Conservation (phyloP, 2,888 invertebrate genomes). For the Aromia moschata region DNA sequence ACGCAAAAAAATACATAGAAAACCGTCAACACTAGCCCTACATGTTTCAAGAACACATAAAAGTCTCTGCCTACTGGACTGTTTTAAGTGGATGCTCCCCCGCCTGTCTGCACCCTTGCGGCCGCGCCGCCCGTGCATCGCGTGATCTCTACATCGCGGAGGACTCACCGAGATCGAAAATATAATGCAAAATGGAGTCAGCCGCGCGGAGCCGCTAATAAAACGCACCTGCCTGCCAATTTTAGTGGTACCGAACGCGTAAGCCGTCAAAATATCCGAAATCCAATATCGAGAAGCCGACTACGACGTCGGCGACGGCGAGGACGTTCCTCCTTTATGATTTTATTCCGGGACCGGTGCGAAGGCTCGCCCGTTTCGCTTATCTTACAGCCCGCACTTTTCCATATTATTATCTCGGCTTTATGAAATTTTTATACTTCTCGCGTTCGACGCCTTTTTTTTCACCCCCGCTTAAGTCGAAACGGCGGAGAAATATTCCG, state of each 20-base stretch:
- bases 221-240: slow-evolving; percentile 53
- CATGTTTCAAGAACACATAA: too few relatives aligned
- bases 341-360: slow-evolving; percentile 34
- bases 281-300: slow-evolving; percentile 47
- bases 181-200: slow-evolving; percentile 41
- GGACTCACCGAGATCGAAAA: slow-evolving; percentile 25
- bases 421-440: slow-evolving; percentile 17
- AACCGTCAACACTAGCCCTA: too few relatives aligned
- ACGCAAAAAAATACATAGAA: too few relatives aligned
- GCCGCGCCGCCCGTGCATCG: not conserved
- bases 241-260: slow-evolving; percentile 52
- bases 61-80: too few relatives aligned
- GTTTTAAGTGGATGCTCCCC: too few relatives aligned
- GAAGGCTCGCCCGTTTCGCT: not conserved
- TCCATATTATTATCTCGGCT: slow-evolving; percentile 11
- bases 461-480: not conserved
- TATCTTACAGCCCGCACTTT: slow-evolving; percentile 7
- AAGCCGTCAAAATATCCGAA: slow-evolving; percentile 51
- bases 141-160: slow-evolving; percentile 24
- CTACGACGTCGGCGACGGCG: too few relatives aligned
- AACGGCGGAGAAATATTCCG: too few relatives aligned
- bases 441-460: not conserved
- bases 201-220: slow-evolving; percentile 45
- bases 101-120: too few relatives aligned
- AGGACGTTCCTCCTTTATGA: slow-evolving; percentile 39